These are phyloP conservation scores for Rachycentron canadum DNA, from an alignment of 2,797 vertebrate genomes.

Conservation along the genomic window DNA sequence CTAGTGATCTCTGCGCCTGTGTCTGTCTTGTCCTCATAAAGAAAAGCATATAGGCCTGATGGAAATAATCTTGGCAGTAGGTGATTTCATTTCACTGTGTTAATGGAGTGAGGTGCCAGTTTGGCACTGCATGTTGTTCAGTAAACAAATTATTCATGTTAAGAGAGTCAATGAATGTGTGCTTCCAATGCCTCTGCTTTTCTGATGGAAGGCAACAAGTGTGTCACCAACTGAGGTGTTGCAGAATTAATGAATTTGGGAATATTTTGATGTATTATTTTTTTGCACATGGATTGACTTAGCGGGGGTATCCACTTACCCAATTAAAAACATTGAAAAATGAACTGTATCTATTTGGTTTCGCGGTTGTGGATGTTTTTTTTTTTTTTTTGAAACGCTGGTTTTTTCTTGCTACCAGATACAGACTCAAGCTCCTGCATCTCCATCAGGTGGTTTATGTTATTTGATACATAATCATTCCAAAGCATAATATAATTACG, in stretches of 20 bases:
- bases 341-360: constrained; percentile 21
- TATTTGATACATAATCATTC: constrained; percentile 67
- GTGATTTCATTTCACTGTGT: constrained; percentile 61
- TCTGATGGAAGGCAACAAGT: constrained; percentile 61
- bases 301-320: constrained; percentile 12
- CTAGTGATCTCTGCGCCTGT: constrained; percentile 31
- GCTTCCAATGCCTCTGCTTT: constrained; percentile 53
- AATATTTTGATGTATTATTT: constrained; percentile 48
- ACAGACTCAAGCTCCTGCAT: constrained; percentile 44
- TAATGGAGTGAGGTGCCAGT: constrained; percentile 70
- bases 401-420: constrained; percentile 40
- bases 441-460: constrained; percentile 53
- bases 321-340: constrained; percentile 25
- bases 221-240: constrained; percentile 57
- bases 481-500: constrained; percentile 62
- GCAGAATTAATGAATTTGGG: constrained; percentile 57
- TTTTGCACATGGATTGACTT: constrained; percentile 29
- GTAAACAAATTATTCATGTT: constrained; percentile 75
- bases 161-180: constrained; percentile 67
- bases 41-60: constrained; percentile 59
- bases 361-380: constrained; percentile 6
- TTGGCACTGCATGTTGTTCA: constrained; percentile 66
- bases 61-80: constrained; percentile 62
- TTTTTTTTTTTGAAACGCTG: constrained; percentile 21
- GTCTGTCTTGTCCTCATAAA: constrained; percentile 41